Evolutionary conservation across 2,797 vertebrate species (phyloP).

Genomic region (Anableps anableps): DNA sequence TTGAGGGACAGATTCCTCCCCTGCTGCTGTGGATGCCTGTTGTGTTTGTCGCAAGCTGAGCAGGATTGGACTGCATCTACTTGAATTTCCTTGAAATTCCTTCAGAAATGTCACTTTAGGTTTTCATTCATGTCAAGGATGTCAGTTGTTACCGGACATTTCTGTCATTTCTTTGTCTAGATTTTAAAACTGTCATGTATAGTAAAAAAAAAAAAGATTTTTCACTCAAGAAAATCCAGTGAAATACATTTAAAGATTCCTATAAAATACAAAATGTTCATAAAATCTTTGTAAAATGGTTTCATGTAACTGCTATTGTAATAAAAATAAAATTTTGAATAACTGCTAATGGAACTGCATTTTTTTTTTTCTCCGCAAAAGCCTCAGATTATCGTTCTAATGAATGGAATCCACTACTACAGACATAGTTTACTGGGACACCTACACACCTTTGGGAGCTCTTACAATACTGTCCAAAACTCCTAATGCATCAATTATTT

Average conservation of each 20-base stretch:
- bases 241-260: too few relatives aligned
- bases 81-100: constrained; percentile 35
- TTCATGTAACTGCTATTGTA: not conserved
- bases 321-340: not conserved
- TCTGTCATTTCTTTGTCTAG: not conserved
- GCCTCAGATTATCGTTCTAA: not conserved
- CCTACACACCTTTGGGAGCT: not conserved
- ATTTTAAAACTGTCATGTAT: not conserved
- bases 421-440: not conserved
- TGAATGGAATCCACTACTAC: not conserved
- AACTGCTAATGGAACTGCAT: not conserved
- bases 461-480: not conserved
- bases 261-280: not conserved
- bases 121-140: constrained; percentile 22
- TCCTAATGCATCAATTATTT: not conserved
- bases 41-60: constrained; percentile 33
- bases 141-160: constrained; percentile 9
- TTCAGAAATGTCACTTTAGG: constrained; percentile 38
- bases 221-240: too few relatives aligned
- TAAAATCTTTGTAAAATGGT: not conserved
- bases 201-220: too few relatives aligned
- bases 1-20: constrained; percentile 52
- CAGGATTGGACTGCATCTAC: constrained; percentile 28
- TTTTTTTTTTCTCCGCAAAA: too few relatives aligned
- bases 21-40: constrained; percentile 25